Conservation (phyloP, 1,140 invertebrate genomes). For the Meteorus sp. region DNA sequence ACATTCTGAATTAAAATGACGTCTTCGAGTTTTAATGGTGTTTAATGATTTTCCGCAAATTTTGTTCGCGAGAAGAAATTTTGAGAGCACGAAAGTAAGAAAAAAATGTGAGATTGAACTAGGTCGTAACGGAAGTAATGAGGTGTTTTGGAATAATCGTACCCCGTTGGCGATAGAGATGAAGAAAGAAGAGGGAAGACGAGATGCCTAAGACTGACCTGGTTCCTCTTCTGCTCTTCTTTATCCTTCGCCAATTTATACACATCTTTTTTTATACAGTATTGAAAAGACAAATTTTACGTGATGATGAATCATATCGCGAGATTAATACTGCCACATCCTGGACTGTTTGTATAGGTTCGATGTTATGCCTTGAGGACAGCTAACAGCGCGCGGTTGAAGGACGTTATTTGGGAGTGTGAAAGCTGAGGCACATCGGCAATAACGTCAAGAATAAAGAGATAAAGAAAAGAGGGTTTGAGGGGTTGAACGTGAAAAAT, state of each 20-base stretch:
- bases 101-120: constrained; percentile 24
- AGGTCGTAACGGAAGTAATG: constrained; percentile 9
- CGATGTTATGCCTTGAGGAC: constrained; percentile 42
- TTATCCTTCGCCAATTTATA: no score
- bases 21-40: no score
- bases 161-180: not conserved
- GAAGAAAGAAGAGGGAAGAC: no score
- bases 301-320: not conserved
- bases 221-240: not conserved
- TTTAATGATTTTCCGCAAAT: no score
- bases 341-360: constrained; percentile 23
- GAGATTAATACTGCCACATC: not conserved
- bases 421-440: not conserved
- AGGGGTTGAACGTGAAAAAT: not conserved
- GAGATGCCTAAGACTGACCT: not conserved
- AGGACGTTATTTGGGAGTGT: no score
- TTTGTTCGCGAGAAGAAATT: no score
- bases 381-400: constrained; percentile 32
- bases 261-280: not conserved
- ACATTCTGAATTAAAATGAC: no score
- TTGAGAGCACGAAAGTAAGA: constrained; percentile 9
- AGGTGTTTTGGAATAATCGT: not conserved
- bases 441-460: constrained; percentile 2
- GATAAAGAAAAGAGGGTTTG: not conserved
- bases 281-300: not conserved